phyloP scores from a whole-genome alignment of 2,113 vertebrate species.

The Erythrolamprus reginae region DNA sequence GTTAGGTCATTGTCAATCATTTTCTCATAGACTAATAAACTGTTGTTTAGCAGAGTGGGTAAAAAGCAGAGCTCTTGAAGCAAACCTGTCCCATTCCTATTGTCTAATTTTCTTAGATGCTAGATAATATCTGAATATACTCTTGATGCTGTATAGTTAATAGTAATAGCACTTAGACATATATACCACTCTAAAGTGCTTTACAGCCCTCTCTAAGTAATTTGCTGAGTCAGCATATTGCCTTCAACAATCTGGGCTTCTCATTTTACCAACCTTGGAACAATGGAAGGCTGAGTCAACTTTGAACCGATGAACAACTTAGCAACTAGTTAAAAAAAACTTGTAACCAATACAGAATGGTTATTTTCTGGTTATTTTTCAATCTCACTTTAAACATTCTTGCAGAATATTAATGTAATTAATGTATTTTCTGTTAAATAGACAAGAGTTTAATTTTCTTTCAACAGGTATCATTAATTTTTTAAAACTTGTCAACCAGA shows the following conservation, averaged over 20 bases:
- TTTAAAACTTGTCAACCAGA: neutral
- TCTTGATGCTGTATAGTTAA: neutral
- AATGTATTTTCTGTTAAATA: neutral
- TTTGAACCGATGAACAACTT: neutral
- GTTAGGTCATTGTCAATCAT: neutral
- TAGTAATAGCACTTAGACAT: neutral
- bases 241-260: too few relatives aligned
- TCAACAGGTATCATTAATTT: neutral
- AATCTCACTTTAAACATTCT: neutral
- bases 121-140: neutral
- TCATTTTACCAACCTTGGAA: too few relatives aligned
- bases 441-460: neutral
- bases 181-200: too few relatives aligned
- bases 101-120: neutral
- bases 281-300: neutral
- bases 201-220: too few relatives aligned
- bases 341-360: neutral
- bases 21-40: neutral
- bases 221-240: too few relatives aligned
- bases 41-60: neutral
- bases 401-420: neutral
- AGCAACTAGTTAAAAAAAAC: neutral
- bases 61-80: neutral
- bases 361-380: neutral
- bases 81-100: neutral